Evolutionary conservation across 2,888 invertebrate genomes (phyloP).

Genomic region (Sabellastarte sp.): DNA sequence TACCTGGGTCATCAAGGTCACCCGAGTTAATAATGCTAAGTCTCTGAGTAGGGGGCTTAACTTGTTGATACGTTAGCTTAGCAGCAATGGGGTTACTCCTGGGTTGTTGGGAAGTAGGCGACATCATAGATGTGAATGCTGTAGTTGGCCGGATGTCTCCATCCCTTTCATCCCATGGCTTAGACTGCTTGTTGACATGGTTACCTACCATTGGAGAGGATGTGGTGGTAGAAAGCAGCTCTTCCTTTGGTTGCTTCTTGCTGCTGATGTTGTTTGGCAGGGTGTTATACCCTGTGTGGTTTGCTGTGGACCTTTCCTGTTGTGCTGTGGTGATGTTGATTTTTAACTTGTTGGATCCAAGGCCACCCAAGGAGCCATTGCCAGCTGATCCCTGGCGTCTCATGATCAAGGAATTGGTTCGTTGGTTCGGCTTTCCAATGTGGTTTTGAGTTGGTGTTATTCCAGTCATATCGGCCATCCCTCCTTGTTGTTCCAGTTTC

Average conservation of each 20-base stretch:
- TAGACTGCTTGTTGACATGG: neutral
- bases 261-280: neutral
- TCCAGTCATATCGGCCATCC: neutral
- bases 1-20: neutral
- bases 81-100: too few species aligned
- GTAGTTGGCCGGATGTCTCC: too few species aligned
- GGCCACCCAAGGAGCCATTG: neutral
- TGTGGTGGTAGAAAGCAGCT: too few species aligned
- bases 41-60: neutral
- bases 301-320: neutral
- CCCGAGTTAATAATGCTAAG: neutral
- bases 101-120: neutral
- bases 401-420: neutral
- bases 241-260: neutral
- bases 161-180: too few species aligned
- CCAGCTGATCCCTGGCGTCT: neutral
- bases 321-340: neutral
- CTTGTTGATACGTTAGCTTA: too few species aligned
- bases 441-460: neutral
- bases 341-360: too few species aligned
- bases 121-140: neutral
- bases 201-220: neutral
- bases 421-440: too few species aligned
- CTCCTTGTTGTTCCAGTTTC: slow-evolving; percentile 40
- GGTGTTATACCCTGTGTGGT: neutral